phyloP scores from a whole-genome alignment of 2,113 vertebrate genomes.

The Gorilla gorilla region DNA sequence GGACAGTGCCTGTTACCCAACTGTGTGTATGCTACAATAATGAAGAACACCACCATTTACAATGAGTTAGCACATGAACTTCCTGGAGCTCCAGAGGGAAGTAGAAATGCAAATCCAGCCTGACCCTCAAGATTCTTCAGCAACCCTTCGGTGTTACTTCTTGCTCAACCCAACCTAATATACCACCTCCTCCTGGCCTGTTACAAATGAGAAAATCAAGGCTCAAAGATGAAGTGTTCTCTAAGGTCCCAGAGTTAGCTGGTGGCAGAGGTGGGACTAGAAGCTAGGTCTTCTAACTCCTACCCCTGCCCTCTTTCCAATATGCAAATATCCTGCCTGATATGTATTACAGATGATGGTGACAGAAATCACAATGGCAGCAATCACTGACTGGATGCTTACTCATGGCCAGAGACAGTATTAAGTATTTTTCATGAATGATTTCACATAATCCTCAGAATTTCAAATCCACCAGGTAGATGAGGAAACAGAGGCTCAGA shows the following conservation, averaged over 20 bases:
- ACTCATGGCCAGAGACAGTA: background rate
- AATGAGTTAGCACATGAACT: conserved; percentile 50
- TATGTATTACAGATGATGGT: background rate
- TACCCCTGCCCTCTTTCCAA: background rate
- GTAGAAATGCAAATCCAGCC: background rate
- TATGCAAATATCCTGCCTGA: background rate
- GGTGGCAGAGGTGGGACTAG: background rate
- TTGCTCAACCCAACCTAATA: background rate
- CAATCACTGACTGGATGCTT: background rate
- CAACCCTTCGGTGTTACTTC: background rate
- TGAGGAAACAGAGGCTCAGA: background rate
- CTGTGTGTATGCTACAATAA: background rate
- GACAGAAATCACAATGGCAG: background rate
- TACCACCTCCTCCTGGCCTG: background rate
- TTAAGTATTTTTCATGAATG: background rate
- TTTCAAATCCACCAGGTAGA: background rate
- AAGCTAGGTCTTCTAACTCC: background rate
- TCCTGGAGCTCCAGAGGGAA: conserved; percentile 22
- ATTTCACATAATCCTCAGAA: background rate
- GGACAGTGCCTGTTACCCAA: conserved; percentile 25
- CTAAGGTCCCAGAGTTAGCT: background rate
- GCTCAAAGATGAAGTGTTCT: background rate
- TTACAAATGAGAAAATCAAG: background rate
- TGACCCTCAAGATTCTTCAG: background rate
- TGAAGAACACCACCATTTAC: background rate